These are phyloP conservation scores for Beroe forskalii DNA, from an alignment of 37 sponge, comb jelly and placozoan genomes.

Conservation along the genomic window DNA sequence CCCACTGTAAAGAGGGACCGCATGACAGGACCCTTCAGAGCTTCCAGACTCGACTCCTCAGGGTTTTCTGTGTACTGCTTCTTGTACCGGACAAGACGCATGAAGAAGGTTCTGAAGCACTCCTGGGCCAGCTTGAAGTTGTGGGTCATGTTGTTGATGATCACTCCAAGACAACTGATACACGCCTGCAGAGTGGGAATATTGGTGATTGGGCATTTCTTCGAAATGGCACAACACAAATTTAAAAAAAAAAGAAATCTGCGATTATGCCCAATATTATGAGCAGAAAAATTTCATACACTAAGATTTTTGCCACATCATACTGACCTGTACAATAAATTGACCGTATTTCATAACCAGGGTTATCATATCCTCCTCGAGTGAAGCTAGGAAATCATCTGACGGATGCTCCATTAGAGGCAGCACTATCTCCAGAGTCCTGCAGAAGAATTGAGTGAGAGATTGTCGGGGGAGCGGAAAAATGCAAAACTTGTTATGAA, in stretches of 20 bases:
- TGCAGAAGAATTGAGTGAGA: no score
- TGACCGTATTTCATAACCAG: constrained; percentile 81
- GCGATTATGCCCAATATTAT: no score
- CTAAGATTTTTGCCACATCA: no score
- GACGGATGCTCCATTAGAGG: constrained; percentile 88
- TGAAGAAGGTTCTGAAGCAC: constrained; percentile 80
- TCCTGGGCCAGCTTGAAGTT: constrained; percentile 89
- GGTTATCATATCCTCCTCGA: constrained; percentile 87
- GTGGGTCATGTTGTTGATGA: constrained; percentile 94
- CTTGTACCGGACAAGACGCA: constrained; percentile 69
- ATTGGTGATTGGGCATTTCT: no score
- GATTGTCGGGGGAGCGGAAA: no score
- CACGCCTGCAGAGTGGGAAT: constrained; percentile 71
- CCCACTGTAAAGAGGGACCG: constrained; percentile 86
- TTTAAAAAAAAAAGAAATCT: no score
- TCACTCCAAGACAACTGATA: constrained; percentile 80
- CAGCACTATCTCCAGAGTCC: constrained; percentile 80
- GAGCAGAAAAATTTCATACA: no score
- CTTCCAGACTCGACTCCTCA: constrained; percentile 67
- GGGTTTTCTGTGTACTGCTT: constrained; percentile 67
- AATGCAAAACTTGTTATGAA: no score
- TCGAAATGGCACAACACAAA: no score
- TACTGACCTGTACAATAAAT: constrained; percentile 59
- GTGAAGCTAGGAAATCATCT: constrained; percentile 76
- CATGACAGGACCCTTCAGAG: constrained; percentile 68